Conservation (phyloP, 1,140 invertebrate species). For the Panagrolaimus sp. region DNA sequence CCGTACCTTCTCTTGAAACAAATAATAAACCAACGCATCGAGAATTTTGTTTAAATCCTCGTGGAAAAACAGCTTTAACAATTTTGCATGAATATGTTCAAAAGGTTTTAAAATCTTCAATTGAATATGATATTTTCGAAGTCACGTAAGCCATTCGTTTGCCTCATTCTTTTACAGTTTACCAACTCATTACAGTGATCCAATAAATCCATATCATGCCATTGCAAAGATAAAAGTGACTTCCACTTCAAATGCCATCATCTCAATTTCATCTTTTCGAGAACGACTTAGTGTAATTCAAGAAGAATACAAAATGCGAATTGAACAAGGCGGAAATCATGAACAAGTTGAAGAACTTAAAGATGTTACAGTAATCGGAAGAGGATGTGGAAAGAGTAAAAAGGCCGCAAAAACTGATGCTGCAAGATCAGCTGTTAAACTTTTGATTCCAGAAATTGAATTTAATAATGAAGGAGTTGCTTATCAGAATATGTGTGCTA, state of each 20-base stretch:
- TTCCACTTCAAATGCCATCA: slow-evolving; percentile 21
- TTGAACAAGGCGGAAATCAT: slow-evolving; percentile 15
- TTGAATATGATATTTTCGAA: slow-evolving; percentile 35
- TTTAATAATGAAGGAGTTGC: slow-evolving; percentile 27
- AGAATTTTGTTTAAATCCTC: slow-evolving; percentile 42
- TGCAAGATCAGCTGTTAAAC: slow-evolving; percentile 34
- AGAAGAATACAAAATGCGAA: slow-evolving; percentile 13
- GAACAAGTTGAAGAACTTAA: neutral
- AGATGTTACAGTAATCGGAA: slow-evolving; percentile 35
- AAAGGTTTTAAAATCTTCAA: slow-evolving; percentile 44
- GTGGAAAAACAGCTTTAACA: slow-evolving; percentile 45
- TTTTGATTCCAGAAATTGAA: slow-evolving; percentile 36
- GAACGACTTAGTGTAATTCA: slow-evolving; percentile 9
- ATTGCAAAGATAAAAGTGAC: slow-evolving; percentile 25
- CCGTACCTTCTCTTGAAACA: slow-evolving; percentile 39
- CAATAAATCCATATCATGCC: slow-evolving; percentile 33
- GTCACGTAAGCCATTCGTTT: slow-evolving; percentile 26
- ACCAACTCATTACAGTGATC: slow-evolving; percentile 25
- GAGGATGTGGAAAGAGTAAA: slow-evolving; percentile 42
- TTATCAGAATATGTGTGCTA: slow-evolving; percentile 32
- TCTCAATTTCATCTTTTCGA: slow-evolving; percentile 6
- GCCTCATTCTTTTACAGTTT: neutral
- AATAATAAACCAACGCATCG: slow-evolving; percentile 33
- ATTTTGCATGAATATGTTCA: slow-evolving; percentile 51
- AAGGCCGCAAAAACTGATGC: slow-evolving; percentile 45